Percentiles rank a stretch among this genome's conserved stretches.
Evolutionary conservation across 2,797 vertebrate species (phyloP).

Genomic region (Lates japonicus): DNA sequence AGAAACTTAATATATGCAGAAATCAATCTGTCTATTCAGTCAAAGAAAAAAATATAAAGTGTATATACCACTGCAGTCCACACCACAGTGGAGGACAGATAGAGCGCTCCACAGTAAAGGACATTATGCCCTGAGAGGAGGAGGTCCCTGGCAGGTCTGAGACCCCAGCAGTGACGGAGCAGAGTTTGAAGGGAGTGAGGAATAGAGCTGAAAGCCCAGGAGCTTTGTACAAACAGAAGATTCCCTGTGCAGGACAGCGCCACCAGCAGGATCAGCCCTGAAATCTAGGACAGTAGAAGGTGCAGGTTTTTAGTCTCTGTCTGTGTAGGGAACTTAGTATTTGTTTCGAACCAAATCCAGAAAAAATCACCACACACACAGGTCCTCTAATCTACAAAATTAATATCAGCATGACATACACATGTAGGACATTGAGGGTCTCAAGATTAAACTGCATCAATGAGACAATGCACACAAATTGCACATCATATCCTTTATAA

Average conservation of each 20-base stretch:
- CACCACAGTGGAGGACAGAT: constrained; percentile 49
- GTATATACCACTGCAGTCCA: constrained; percentile 80
- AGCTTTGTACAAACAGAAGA: constrained; percentile 62
- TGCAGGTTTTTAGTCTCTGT: background rate
- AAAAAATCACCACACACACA: background rate
- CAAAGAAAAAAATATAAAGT: background rate
- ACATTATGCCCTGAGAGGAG: background rate
- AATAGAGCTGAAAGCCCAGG: constrained; percentile 47
- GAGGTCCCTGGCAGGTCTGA: constrained; percentile 12
- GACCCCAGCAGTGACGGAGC: constrained; percentile 41
- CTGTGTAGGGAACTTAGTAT: background rate
- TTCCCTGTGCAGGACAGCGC: constrained; percentile 65
- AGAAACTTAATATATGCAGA: background rate
- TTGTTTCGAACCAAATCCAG: background rate
- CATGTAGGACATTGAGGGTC: background rate
- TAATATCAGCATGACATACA: no score
- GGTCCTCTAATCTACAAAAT: background rate
- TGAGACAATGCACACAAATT: background rate
- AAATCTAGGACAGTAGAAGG: constrained; percentile 72
- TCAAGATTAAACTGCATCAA: background rate
- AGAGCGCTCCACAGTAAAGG: constrained; percentile 52
- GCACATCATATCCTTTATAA: background rate
- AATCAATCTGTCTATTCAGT: background rate
- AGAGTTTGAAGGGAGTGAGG: constrained; percentile 57
- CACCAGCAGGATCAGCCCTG: constrained; percentile 74